Base-by-base conservation (phyloP, 2,888 invertebrate species). In the Euproctis similis region DNA sequence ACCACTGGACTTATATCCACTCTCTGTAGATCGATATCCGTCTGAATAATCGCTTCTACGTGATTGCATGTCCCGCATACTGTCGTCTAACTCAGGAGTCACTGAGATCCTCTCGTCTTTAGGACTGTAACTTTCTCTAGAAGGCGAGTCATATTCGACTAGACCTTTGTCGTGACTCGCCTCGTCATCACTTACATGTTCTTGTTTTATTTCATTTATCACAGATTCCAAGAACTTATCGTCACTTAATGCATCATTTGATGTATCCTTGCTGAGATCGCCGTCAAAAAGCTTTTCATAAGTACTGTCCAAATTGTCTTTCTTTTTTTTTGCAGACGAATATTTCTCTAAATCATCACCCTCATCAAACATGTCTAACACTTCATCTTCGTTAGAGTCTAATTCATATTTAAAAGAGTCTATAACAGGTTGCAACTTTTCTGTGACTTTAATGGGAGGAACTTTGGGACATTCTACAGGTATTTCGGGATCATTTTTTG, bases 121-220 rank as follows among this genome's bases (percentile, higher is more conserved):
- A 2, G 49, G 35, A 36, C 60, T 43, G 19, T 48, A 34, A 22
- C 62, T 54, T 1, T 65, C 61, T 36, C 68, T 72, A 0, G 52
- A 44, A 0, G 77, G 81, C 2, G 84, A 81, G 18, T 84, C 84
- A n/a, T 84, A 82, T 41, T 81, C 84, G 0, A 81, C 81, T 24
- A 84, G 47, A 0, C 67, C 72, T 39, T 76, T 81, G 12, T 82
- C 81, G 11, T 73, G 72, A 30, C 64, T 67, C 0, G 50, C 55
- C 2, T 75, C 73, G 1, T 78, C 77, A 27, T 75, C 82, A 29
- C 61, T 68, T 34, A 78, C 53, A 20, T 61, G 59, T 24, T 77
- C 80, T 27, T 76, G 70, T 34, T 81, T 81, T 4, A 84, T 80
- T 42, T 84, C 84, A 35, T 78, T 80, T 22, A 84, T 81, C 1